Evolutionary conservation across 2,797 vertebrate genomes (phyloP).

Genomic region (Prionace glauca): DNA sequence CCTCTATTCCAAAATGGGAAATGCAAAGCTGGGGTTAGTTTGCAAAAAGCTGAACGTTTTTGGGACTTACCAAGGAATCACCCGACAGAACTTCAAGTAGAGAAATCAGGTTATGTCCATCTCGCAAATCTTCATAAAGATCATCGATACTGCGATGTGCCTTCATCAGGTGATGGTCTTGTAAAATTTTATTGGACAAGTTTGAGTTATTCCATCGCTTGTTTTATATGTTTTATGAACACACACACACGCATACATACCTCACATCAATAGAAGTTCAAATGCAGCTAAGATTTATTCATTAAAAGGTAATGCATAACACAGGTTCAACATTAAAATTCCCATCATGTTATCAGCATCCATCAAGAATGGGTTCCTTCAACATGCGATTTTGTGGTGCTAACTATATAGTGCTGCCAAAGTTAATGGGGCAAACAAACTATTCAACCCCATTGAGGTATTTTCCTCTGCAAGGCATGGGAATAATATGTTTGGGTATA

Average conservation of each 20-base stretch:
- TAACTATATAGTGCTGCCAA: background rate
- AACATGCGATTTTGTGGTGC: background rate
- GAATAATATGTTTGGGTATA: background rate
- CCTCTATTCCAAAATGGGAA: too few relatives aligned
- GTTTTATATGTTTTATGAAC: background rate
- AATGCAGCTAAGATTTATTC: background rate
- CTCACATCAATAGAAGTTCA: background rate
- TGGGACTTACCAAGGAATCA: slow-evolving; percentile 74
- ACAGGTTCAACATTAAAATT: background rate
- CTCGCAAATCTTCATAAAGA: slow-evolving; percentile 89
- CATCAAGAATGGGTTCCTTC: background rate
- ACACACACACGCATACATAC: background rate
- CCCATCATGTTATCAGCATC: background rate
- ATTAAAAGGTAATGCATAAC: background rate
- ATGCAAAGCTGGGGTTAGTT: background rate
- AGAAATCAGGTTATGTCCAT: slow-evolving; percentile 96
- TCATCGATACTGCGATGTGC: slow-evolving; percentile 81
- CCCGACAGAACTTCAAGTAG: slow-evolving; percentile 90
- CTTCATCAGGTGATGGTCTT: too few relatives aligned
- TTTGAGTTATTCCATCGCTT: background rate
- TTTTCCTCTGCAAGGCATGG: background rate
- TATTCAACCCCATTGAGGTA: background rate
- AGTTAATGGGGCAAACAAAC: background rate
- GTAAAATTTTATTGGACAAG: slow-evolving; percentile 19
- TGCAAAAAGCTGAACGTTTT: too few relatives aligned